Evolutionary conservation across 2,888 invertebrate genomes (phyloP), one percentile per base, ranked within the genome.

Genomic region (Xestia rhomboidea): DNA sequence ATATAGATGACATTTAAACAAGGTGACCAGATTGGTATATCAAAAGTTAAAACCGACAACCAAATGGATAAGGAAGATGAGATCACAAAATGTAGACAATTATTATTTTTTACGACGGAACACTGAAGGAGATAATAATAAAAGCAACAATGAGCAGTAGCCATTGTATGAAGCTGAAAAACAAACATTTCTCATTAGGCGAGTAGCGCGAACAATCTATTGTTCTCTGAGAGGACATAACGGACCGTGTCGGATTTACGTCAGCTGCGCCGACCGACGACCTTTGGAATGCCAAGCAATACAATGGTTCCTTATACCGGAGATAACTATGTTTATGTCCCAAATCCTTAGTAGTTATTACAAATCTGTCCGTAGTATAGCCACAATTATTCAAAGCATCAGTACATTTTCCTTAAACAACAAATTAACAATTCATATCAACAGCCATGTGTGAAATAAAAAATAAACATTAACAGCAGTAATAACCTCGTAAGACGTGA

Each of bases 131-230:
- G 91, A 91, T 93, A 92, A 93, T 93, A 95, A 95, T 93, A 93
- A 94, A 93, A 93, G 93, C 91, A 91, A 92, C 92, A 91, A 93
- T 93, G 93, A 94, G 93, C 91, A 93, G 91, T 92, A 91, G 90
- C 94, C 91, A 96, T 96, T 96, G 96, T 95, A 92, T 92, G 86
- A 91, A 91, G 91, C 90, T 94, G 92, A 94, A 96, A 88, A 96
- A 95, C 96, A 96, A 96, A 96, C 95, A 96, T 95, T 96, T 96
- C 95, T 95, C 96, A 96, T 95, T 95, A 96, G 93, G 91, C 93
- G 94, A 94, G 94, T 94, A 94, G 93, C 94, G 93, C 92, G 94
- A 95, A 95, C 92, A 92, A 88, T 87, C 92, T 92, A 96, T 96
- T 96, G 96, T 96, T 95, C 94, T 94, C 91, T 76, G 90, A 89